These are phyloP conservation scores for Griposia aprilina DNA, from an alignment of 2,888 invertebrate genomes.

Conservation along the genomic window DNA sequence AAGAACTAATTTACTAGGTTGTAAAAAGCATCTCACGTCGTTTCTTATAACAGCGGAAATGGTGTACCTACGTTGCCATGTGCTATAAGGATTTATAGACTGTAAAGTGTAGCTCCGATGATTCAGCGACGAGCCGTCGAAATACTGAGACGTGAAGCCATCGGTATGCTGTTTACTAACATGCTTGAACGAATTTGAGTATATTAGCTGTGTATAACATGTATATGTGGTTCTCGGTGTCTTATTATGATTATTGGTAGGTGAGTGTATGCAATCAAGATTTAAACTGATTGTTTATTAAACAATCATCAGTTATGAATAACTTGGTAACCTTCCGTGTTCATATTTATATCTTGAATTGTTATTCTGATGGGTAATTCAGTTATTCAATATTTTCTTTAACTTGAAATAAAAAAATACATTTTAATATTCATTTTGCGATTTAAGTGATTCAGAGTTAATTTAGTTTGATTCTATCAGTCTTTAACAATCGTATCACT, in stretches of 20 bases:
- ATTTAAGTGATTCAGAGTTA: neutral
- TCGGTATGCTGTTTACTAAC: slow-evolving; percentile 72
- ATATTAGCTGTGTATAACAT: neutral
- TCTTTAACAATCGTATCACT: neutral
- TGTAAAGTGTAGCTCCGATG: slow-evolving; percentile 70
- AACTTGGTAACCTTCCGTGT: neutral
- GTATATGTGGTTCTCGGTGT: neutral
- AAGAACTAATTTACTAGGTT: slow-evolving; percentile 69
- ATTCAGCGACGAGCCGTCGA: slow-evolving; percentile 68
- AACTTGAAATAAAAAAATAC: no score
- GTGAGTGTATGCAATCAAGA: neutral
- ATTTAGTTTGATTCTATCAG: neutral
- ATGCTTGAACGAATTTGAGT: slow-evolving; percentile 46
- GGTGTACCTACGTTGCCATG: slow-evolving; percentile 56
- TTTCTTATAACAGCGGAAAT: slow-evolving; percentile 74
- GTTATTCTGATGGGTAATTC: neutral
- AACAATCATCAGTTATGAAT: neutral
- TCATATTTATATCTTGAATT: neutral
- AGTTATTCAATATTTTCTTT: neutral
- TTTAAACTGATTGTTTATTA: neutral
- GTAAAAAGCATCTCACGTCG: slow-evolving; percentile 68
- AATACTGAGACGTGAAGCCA: slow-evolving; percentile 76
- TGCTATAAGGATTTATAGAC: slow-evolving; percentile 68
- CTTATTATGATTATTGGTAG: slow-evolving; percentile 12
- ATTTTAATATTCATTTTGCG: neutral